Evolutionary conservation across 2,113 vertebrate genomes (phyloP), one percentile per base, ranked within the genome.

Genomic region (Odocoileus virginianus): DNA sequence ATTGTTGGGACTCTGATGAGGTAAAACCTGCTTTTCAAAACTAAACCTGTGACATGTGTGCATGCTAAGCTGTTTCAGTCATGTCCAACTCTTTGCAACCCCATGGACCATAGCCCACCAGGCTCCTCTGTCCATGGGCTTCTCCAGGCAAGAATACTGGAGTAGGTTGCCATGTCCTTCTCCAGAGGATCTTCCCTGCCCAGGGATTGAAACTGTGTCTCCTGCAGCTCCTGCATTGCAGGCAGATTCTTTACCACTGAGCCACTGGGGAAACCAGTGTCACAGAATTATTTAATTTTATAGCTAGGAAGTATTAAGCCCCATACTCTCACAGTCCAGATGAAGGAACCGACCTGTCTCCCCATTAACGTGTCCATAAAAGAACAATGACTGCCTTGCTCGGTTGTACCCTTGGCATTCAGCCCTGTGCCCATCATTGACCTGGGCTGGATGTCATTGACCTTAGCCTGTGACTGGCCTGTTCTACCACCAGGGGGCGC

Each of bases 401-500:
- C 16, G 9, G 40, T 2, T 40, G 50, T 28, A 17, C 79, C 45
- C 57, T 8, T 36, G 28, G 45, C 2, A 2, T 27, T n/a, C 52
- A 52, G 23, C 33, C 47, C 83, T 50, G 40, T 45, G 50, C 7
- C 23, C 4, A 12, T 13, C 6, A 11, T 25, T 55, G 50, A 60
- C 7, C 50, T 17, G 61, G 30, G 13, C 30, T 0, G 14, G 7
- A 28, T 43, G 43, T 2, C 47, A 50, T 50, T 50, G 4, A 55
- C 76, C 60, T 91, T 67, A 50, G 81, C 43, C 25, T 36, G 81
- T 79, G n/a, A 28, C 52, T 85, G 43, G 27, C 67, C 83, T n/a
- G 3, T 78, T 16, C 7, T 4, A 52, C 58, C 96, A 94, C 89
- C 45, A 96, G 98, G 78, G 92, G 94, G 97, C 47, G 25, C 55